phyloP scores from a whole-genome alignment of 2,888 invertebrate genomes.

The Margaritifera margaritifera region DNA sequence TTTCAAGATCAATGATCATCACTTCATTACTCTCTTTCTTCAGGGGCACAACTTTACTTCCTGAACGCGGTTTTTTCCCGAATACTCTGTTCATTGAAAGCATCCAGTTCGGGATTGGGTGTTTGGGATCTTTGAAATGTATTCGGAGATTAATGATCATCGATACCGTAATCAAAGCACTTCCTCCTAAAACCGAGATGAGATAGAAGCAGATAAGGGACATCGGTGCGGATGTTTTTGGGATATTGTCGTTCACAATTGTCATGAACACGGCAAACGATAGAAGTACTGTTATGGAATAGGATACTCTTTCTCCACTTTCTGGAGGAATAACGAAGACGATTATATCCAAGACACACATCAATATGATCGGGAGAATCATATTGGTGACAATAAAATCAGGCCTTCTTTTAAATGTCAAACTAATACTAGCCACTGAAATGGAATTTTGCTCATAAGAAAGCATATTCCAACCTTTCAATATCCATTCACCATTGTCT shows the following conservation, averaged over 20 bases:
- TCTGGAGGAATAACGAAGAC: constrained; percentile 18
- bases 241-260: constrained; percentile 21
- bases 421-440: constrained; percentile 5
- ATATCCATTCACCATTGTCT: constrained; percentile 27
- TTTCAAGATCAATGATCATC: too few relatives aligned
- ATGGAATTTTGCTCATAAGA: constrained; percentile 4
- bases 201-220: constrained; percentile 19
- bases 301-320: constrained; percentile 25
- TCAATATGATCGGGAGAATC: constrained; percentile 16
- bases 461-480: constrained; percentile 2
- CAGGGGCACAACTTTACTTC: too few relatives aligned
- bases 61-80: too few relatives aligned
- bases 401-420: constrained; percentile 13
- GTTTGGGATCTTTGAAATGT: constrained; percentile 8
- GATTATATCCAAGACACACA: constrained; percentile 14
- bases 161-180: constrained; percentile 11
- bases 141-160: constrained; percentile 11
- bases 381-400: constrained; percentile 20
- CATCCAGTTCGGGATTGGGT: not conserved
- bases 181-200: constrained; percentile 14
- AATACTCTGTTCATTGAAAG: too few relatives aligned
- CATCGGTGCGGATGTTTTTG: constrained; percentile 26
- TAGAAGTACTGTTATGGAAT: constrained; percentile 17
- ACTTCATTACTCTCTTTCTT: too few relatives aligned
- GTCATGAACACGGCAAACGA: constrained; percentile 29